Conservation (phyloP, 2,797 vertebrate species). For the Glyptemys insculpta region DNA sequence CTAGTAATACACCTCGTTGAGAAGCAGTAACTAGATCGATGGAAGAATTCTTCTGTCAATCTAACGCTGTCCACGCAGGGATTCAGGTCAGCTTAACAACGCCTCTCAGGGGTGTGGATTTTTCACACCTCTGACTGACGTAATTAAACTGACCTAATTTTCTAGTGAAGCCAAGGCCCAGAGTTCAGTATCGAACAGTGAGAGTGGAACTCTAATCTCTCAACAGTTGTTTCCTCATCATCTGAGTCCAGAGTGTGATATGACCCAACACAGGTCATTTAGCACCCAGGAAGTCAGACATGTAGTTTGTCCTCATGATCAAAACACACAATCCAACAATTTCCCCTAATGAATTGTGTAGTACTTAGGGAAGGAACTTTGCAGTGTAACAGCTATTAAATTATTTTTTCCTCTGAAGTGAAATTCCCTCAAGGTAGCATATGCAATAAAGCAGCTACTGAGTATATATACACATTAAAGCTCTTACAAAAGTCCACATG, state of each 20-base stretch:
- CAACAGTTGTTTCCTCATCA: neutral
- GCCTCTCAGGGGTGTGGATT: neutral
- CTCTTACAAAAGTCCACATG: neutral
- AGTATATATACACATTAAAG: neutral
- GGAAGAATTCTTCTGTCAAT: neutral
- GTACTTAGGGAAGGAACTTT: neutral
- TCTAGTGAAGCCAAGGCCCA: neutral
- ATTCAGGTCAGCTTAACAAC: neutral
- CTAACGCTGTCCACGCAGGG: neutral
- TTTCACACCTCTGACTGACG: neutral
- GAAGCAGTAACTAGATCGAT: neutral
- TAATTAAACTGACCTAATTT: neutral
- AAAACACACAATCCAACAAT: neutral
- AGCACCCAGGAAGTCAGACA: neutral
- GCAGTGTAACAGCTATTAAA: neutral
- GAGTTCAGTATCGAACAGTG: neutral
- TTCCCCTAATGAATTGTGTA: neutral
- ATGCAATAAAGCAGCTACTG: neutral
- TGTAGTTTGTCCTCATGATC: neutral
- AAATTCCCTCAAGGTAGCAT: neutral
- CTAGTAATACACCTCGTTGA: neutral
- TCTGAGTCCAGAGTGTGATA: fast-evolving
- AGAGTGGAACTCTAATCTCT: neutral
- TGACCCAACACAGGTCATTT: neutral
- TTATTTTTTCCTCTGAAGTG: neutral